Evolutionary conservation across 1,140 invertebrate species (phyloP), one percentile per base, ranked within the genome.

Genomic region (Drepana arcuata): DNA sequence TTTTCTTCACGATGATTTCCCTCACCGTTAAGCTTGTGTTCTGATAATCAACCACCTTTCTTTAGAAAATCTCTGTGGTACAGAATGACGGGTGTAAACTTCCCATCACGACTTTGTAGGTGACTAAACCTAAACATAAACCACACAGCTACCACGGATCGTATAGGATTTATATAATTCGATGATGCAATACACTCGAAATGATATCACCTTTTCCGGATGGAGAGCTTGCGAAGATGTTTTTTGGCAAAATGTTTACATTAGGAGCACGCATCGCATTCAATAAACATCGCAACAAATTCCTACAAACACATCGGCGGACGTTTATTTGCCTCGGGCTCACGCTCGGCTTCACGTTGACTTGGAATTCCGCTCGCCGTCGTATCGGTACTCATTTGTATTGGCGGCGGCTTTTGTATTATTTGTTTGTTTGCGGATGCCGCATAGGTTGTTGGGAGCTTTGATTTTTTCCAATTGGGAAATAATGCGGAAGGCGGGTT

Each of bases 381-480:
- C 66, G 68, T 77, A 78, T 78, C 73, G 66, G 45, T 67, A 46
- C 69, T 81, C 77, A 81, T 81, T 74, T 73, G 73, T 81, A 81
- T 81, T 81, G 73, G 70, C 54, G 52, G 64, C 36, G 55, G 61
- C 28, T 57, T 59, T 53, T 57, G 66, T 72, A 73, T 80, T 79
- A 79, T 80, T 78, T 81, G 66, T 78, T 78, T 81, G 70, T 78
- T 80, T 78, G 69, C 62, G 61, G 61, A 73, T 72, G 69, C 65
- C 62, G 57, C 58, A 67, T 73, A 71, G 49, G 62, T 55, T 64
- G 56, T 53, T n/a, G 56, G 41, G 43, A 60, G 67, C 68, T 77
- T 73, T 77, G 72, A 77, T 77, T 81, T 81, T 80, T 81, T 75
- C 65, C 66, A 63, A 75, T 78, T 71, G 68, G 66, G 62, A 73